These are phyloP conservation scores for Eupsittula cactorum DNA, from an alignment of 2,113 vertebrate species.

Conservation along the genomic window DNA sequence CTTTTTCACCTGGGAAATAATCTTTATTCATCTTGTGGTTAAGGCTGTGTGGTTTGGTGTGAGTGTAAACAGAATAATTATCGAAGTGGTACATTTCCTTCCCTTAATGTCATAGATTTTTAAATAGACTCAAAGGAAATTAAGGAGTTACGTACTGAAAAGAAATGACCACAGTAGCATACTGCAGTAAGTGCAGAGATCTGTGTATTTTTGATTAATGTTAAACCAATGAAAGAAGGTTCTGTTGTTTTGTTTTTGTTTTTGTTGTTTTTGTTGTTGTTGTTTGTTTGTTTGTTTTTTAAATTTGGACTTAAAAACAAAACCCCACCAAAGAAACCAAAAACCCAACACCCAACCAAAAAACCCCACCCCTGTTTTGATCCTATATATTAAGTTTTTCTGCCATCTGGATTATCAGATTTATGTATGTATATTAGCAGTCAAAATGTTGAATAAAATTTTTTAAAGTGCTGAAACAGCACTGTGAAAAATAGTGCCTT, in stretches of 20 bases:
- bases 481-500: background rate
- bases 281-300: background rate
- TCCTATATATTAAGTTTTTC: background rate
- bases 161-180: background rate
- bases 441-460: background rate
- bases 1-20: background rate
- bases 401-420: background rate
- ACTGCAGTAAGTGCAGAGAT: background rate
- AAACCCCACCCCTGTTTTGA: background rate
- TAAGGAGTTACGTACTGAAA: background rate
- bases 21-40: background rate
- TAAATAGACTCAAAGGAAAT: constrained; percentile 36
- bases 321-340: background rate
- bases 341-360: background rate
- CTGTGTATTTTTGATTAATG: background rate
- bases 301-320: background rate
- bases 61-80: constrained; percentile 9
- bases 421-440: background rate
- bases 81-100: background rate
- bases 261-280: background rate
- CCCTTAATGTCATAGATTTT: background rate
- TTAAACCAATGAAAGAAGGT: background rate
- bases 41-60: background rate
- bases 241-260: background rate
- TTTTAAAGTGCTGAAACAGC: background rate